Percentiles rank a stretch among this genome's conserved stretches.
Evolutionary conservation across 2,797 vertebrate species (phyloP).

Genomic region (Enteromius treurensis): DNA sequence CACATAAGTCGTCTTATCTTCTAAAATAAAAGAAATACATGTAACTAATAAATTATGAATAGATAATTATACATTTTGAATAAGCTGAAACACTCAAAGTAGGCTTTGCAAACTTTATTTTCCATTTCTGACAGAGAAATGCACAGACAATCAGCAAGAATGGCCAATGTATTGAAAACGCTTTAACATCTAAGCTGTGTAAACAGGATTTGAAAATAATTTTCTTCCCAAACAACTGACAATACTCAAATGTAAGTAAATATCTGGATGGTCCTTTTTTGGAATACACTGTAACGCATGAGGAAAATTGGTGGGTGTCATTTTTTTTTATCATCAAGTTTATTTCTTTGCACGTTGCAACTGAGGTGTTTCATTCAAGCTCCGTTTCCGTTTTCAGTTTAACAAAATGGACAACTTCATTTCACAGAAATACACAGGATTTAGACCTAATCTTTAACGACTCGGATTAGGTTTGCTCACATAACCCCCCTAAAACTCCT

Average conservation of each 20-base stretch:
- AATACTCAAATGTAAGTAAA: constrained; percentile 10
- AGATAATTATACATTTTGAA: background rate
- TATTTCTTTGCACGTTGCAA: background rate
- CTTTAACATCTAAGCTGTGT: constrained; percentile 66
- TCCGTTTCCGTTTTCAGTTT: background rate
- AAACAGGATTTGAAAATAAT: constrained; percentile 60
- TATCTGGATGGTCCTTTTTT: background rate
- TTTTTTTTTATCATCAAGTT: background rate
- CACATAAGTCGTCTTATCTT: background rate
- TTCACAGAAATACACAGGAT: constrained; percentile 22
- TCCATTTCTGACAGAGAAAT: constrained; percentile 61
- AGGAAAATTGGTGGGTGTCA: background rate
- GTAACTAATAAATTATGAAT: background rate
- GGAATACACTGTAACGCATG: constrained; percentile 10
- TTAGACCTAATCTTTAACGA: constrained; percentile 18
- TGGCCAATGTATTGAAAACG: constrained; percentile 66
- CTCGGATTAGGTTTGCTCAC: constrained; percentile 18
- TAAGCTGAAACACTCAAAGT: constrained; percentile 18
- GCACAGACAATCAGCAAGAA: constrained; percentile 73
- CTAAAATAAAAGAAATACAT: background rate
- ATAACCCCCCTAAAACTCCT: constrained; percentile 41
- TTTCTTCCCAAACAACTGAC: background rate
- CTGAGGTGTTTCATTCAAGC: constrained; percentile 1
- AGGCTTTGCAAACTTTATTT: constrained; percentile 69
- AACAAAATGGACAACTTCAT: constrained; percentile 26